Evolutionary conservation across 2,888 invertebrate species (phyloP), one percentile per base, ranked within the genome.

Genomic region (Ctenicera cuprea): DNA sequence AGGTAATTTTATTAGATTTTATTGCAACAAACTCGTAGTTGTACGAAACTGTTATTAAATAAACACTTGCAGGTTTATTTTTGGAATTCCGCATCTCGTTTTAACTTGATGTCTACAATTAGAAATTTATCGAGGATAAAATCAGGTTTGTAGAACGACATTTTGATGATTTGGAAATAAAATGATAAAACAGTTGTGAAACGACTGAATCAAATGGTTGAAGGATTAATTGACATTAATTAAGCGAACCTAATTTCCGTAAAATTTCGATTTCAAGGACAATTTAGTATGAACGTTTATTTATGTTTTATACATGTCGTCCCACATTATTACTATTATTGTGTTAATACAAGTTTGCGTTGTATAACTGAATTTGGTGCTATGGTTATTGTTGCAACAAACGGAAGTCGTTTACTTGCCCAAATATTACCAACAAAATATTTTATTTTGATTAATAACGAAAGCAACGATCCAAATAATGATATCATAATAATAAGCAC

Each of bases 1-100:
- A 14, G n/a, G 41, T 14, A 41, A 41, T 41, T 41, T 41, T 41
- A 41, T 41, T 41, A 14, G n/a, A n/a, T 41, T 41, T 41, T 41
- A 41, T 41, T 14, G 14, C n/a, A 38, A 9, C 3, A 41, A n/a
- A 41, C 4, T 38, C 38, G 38, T 38, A 4, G 11, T n/a, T n/a
- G n/a, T n/a, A n/a, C n/a, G n/a, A n/a, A 2, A 5, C n/a, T 41
- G n/a, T 4, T 41, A 41, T 41, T n/a, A n/a, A 14, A 9, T 38
- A 38, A 38, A 14, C 0, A 2, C 3, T 14, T 41, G 41, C 7
- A 12, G 38, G n/a, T 41, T 41, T 41, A 41, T 41, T 41, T 41
- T 41, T 41, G 41, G 14, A 41, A n/a, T 14, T 41, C 14, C n/a
- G 9, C 9, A 41, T n/a, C 14, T 41, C 7, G 41, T 41, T 7